Percentiles rank a stretch among this genome's conserved stretches.
Conservation (phyloP, 1,140 invertebrate genomes). For the Portunus trituberculatus region DNA sequence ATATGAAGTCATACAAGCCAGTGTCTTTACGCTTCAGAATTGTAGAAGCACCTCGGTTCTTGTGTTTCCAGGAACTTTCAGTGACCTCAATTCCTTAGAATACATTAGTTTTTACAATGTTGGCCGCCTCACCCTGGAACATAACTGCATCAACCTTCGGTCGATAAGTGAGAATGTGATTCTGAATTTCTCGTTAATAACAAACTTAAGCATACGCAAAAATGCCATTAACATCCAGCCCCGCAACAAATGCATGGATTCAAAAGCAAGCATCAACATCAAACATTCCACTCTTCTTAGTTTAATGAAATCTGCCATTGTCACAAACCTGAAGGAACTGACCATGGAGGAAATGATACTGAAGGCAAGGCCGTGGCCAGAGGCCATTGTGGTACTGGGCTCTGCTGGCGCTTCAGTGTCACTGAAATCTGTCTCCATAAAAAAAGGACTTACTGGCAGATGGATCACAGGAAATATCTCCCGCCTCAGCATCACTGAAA, state of each 20-base stretch:
- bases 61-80: neutral
- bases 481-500: neutral
- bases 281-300: neutral
- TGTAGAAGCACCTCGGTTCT: neutral
- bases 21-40: neutral
- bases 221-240: neutral
- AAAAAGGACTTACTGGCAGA: neutral
- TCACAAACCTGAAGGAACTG: neutral
- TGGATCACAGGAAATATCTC: slow-evolving; percentile 28
- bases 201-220: neutral
- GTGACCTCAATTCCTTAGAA: neutral
- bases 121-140: neutral
- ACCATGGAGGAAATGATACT: neutral
- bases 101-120: neutral
- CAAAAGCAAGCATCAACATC: neutral
- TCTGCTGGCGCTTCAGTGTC: neutral
- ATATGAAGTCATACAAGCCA: neutral
- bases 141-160: neutral
- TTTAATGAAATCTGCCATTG: slow-evolving; percentile 2
- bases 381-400: neutral
- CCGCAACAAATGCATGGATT: too few species aligned
- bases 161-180: neutral
- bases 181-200: neutral
- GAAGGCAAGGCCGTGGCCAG: neutral
- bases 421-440: neutral